phyloP scores from a whole-genome alignment of 2,113 vertebrate species.

The Cairina moschata region DNA sequence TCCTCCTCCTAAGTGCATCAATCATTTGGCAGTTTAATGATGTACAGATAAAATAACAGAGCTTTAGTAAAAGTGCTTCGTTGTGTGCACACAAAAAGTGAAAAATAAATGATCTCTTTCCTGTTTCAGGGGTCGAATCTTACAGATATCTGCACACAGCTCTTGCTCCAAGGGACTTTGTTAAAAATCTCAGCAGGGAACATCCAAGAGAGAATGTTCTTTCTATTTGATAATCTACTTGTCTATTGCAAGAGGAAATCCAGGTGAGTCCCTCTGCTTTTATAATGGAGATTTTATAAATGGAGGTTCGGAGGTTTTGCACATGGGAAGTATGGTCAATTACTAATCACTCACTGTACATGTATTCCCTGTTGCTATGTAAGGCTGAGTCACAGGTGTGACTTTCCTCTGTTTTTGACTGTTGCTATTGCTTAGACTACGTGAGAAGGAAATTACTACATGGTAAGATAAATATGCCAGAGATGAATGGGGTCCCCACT shows the following conservation, averaged over 20 bases:
- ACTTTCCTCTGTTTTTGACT: neutral
- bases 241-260: conserved; percentile 99
- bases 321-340: neutral
- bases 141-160: conserved; percentile 96
- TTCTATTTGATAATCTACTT: conserved; percentile 97
- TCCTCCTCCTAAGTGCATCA: neutral
- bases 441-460: neutral
- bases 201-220: conserved; percentile 97
- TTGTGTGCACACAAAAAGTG: neutral
- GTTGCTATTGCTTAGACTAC: neutral
- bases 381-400: neutral
- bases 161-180: conserved; percentile 93
- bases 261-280: conserved; percentile 77
- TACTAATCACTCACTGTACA: neutral
- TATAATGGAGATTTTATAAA: neutral
- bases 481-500: neutral
- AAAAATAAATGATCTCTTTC: neutral
- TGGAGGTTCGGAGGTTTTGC: neutral
- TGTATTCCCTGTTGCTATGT: neutral
- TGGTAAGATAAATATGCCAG: neutral
- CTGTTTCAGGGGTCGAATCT: conserved; percentile 91
- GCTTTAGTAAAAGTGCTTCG: neutral
- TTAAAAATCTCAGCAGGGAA: conserved; percentile 98
- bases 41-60: neutral
- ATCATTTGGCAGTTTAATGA: neutral